Evolutionary conservation across 2,888 invertebrate genomes (phyloP), one percentile per base, ranked within the genome.

Genomic region (Ecliptopera silaceata): DNA sequence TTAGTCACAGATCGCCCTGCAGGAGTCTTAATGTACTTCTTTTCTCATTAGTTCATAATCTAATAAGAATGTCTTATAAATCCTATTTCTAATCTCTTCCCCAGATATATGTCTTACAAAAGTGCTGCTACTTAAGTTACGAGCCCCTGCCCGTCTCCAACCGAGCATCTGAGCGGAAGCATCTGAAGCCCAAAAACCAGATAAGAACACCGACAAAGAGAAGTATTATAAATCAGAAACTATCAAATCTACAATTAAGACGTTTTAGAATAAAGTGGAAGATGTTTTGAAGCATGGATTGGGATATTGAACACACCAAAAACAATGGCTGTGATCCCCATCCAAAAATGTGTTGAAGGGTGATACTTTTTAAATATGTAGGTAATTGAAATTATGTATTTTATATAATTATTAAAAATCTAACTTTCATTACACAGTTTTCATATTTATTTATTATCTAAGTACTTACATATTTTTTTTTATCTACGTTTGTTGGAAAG

Each of bases 221-320:
- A 85, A 74, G 79, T 75, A 77, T 82, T 88, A 90, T 90, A 90
- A 91, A 91, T 91, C 89, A 86, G 79, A 75, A 70, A 69, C 82
- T 86, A 88, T 88, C 87, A 69, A 72, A 75, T 66, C 66, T 77
- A 85, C 89, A 88, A 89, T 89, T 89, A 90, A 89, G 88, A 88
- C 79, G 82, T 89, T 82, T 63, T 32, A 55, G 46, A 56, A 11
- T 38, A 18, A 56, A 59, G 53, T 38, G 18, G 46, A 58, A 43
- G 47, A 60, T 46, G 55, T 57, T 56, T 44, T 15, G 41, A 13
- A 8, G 13, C 18, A 26, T 22, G 41, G 12, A 11, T 11, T 5
- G 1, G 3, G 29, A 43, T 5, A 22, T 20, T 41, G 3, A 6
- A 13, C 5, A 13, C 12, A 42, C 13, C 17, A 10, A 15, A 18